A percentile compares a stretch with the other conserved stretches of the same genome.
These are phyloP conservation scores for Trichechus manatus DNA, from an alignment of 2,113 vertebrate species.

Conservation along the genomic window DNA sequence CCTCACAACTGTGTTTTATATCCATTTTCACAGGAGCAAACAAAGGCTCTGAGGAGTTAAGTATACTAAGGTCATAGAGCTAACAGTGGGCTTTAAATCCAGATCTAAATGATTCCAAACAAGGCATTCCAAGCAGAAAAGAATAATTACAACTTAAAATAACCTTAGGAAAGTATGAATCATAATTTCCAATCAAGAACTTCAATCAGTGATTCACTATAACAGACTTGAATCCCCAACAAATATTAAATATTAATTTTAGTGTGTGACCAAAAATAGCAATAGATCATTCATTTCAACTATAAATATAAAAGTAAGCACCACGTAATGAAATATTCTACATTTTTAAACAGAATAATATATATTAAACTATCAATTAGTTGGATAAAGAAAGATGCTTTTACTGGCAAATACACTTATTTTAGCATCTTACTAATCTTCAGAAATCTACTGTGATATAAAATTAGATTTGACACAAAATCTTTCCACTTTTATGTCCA, in stretches of 20 bases:
- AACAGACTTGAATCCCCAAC: not conserved
- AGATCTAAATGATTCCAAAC: conserved; percentile 55
- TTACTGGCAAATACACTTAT: not conserved
- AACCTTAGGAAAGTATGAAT: conserved; percentile 60
- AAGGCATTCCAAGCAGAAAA: conserved; percentile 59
- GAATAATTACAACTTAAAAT: conserved; percentile 62
- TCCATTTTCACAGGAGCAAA: not conserved
- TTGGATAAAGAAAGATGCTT: not conserved
- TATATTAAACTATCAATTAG: conserved; percentile 11
- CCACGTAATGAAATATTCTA: not conserved
- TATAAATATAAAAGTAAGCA: conserved; percentile 63
- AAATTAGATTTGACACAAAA: conserved; percentile 35
- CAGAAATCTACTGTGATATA: conserved; percentile 56
- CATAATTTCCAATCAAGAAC: conserved; percentile 65
- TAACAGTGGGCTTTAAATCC: conserved; percentile 58
- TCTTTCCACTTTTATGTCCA: conserved; percentile 44
- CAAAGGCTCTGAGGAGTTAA: not conserved
- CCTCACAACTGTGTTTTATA: conserved; percentile 14
- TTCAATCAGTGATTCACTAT: conserved; percentile 56
- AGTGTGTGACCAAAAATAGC: conserved; percentile 44
- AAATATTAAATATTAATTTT: conserved; percentile 62
- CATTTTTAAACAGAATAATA: conserved; percentile 53
- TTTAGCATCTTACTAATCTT: conserved; percentile 25
- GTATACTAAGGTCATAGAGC: not conserved
- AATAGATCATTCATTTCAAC: conserved; percentile 53